Percentiles rank a stretch among this genome's conserved stretches.
Conservation (phyloP, 1,140 invertebrate species). For the Drosophila bocki region DNA sequence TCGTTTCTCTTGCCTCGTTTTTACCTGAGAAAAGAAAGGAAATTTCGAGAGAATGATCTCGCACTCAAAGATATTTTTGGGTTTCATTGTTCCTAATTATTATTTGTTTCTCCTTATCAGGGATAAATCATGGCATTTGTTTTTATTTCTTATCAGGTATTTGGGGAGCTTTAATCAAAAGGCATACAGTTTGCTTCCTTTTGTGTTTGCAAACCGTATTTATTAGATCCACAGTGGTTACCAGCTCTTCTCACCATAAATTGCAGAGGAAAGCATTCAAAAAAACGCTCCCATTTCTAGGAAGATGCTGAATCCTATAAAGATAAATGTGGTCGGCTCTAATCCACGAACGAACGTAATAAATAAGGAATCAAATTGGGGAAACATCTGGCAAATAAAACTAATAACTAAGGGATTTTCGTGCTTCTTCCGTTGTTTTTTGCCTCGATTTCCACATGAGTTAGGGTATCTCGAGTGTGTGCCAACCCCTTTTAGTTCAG, state of each 20-base stretch:
- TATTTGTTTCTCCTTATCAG: constrained; percentile 6
- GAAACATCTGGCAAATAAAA: constrained; percentile 18
- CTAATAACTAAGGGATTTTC: constrained; percentile 16
- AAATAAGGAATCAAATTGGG: constrained; percentile 13
- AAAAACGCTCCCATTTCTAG: background rate
- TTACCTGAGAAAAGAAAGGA: background rate
- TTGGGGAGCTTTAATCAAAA: constrained; percentile 14
- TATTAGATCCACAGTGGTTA: background rate
- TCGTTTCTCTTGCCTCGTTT: constrained; percentile 2
- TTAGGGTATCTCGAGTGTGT: constrained; percentile 29
- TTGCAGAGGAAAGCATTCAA: background rate
- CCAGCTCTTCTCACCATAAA: constrained; percentile 5
- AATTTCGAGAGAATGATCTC: background rate
- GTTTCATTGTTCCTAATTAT: background rate
- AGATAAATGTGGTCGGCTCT: constrained; percentile 12
- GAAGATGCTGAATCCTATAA: constrained; percentile 3
- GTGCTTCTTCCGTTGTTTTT: background rate
- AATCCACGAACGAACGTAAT: constrained; percentile 9
- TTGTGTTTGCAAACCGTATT: background rate
- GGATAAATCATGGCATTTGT: constrained; percentile 24
- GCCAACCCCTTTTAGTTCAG: background rate
- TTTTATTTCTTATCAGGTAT: constrained; percentile 7
- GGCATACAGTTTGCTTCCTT: background rate
- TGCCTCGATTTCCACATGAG: constrained; percentile 11
- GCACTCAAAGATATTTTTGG: constrained; percentile 1